A percentile compares a stretch with the other conserved stretches of the same genome.
Evolutionary conservation across 1,140 invertebrate genomes (phyloP).

Genomic region (Cydia splendana): DNA sequence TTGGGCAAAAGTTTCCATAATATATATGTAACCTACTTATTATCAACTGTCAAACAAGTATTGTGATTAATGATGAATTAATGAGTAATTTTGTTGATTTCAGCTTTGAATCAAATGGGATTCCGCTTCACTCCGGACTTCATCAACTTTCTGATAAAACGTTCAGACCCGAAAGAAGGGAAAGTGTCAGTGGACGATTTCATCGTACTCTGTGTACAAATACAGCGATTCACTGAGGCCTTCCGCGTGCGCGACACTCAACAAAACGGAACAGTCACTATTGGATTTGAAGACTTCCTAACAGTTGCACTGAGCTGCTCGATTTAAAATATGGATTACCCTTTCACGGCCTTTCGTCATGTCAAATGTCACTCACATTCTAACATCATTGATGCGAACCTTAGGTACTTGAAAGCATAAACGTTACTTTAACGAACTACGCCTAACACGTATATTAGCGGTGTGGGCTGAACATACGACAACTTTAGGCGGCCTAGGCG

Average conservation of each 20-base stretch:
- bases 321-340: slow-evolving; percentile 59
- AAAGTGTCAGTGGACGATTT: slow-evolving; percentile 92
- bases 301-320: slow-evolving; percentile 86
- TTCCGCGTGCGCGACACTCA: slow-evolving; percentile 88
- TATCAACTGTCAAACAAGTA: no score
- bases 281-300: slow-evolving; percentile 93
- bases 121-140: slow-evolving; percentile 91
- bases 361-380: not conserved
- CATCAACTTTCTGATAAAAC: slow-evolving; percentile 85
- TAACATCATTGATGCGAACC: not conserved
- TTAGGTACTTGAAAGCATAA: not conserved
- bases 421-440: not conserved
- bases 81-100: slow-evolving; percentile 49
- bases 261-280: slow-evolving; percentile 87
- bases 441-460: not conserved
- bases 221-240: slow-evolving; percentile 92
- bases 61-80: no score
- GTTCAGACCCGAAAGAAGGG: slow-evolving; percentile 83
- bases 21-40: no score
- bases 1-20: no score
- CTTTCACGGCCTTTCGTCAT: not conserved
- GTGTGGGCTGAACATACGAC: not conserved
- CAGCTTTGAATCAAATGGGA: slow-evolving; percentile 93
- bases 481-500: not conserved
- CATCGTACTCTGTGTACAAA: slow-evolving; percentile 92